Conservation (phyloP, 2,113 vertebrate genomes). For the Acrocephalus kingi region DNA sequence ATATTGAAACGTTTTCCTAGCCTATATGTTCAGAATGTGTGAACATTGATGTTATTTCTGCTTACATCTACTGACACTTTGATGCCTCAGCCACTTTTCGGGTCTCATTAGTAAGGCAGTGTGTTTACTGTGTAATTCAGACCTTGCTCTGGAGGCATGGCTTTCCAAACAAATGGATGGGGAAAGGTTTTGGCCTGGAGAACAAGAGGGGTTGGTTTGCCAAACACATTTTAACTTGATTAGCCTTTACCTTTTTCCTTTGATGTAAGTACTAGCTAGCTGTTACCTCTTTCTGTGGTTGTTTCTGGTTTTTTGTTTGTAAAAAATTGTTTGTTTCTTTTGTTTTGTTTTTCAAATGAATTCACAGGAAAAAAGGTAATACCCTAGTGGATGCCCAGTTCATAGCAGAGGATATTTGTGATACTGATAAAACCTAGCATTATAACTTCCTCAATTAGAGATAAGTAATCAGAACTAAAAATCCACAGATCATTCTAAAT, state of each 20-base stretch:
- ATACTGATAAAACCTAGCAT: background rate
- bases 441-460: background rate
- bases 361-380: background rate
- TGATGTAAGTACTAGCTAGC: background rate
- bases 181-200: background rate
- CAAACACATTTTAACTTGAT: background rate
- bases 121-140: background rate
- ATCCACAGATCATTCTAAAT: background rate
- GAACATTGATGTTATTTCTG: background rate
- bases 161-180: background rate
- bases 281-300: background rate
- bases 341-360: background rate
- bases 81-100: background rate
- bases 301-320: background rate
- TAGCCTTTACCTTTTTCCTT: background rate
- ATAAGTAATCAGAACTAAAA: background rate
- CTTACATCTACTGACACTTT: background rate
- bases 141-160: background rate
- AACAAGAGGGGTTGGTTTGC: background rate
- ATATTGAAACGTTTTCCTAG: background rate
- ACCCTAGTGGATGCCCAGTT: background rate
- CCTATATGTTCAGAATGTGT: background rate
- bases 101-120: background rate
- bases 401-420: background rate
- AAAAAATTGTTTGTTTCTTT: background rate